These are phyloP conservation scores for Callaeas wilsoni DNA, from an alignment of 2,113 vertebrate genomes.

Conservation along the genomic window DNA sequence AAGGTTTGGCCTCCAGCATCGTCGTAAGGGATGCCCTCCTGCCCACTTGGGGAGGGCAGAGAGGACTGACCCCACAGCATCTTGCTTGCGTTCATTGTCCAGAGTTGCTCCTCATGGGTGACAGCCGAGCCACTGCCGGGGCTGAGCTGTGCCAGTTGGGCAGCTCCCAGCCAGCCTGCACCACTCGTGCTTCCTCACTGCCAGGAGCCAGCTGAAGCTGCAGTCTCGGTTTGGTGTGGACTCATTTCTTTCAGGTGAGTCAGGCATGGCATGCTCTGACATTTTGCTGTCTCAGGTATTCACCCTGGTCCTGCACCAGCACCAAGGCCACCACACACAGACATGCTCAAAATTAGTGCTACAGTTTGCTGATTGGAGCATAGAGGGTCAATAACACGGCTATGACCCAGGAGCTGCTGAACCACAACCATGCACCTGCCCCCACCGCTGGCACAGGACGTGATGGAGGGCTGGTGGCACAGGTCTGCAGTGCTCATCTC, in stretches of 20 bases:
- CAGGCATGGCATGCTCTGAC: not conserved
- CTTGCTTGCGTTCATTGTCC: not conserved
- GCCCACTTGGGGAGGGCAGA: accelerated
- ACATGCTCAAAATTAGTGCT: not conserved
- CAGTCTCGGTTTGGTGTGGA: not conserved
- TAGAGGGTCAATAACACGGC: accelerated
- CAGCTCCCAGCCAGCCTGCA: not conserved
- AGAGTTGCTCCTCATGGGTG: not conserved
- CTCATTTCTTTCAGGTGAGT: not conserved
- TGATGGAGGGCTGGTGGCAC: not conserved
- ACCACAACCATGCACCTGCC: accelerated
- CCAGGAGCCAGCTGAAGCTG: not conserved
- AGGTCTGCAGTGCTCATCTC: accelerated
- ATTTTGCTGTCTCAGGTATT: not conserved
- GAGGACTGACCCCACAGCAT: not conserved
- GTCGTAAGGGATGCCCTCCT: accelerated
- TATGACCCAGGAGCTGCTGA: accelerated
- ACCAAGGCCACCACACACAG: accelerated
- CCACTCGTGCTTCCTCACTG: accelerated
- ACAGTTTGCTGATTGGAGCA: not conserved
- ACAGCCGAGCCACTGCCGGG: not conserved
- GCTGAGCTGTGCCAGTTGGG: not conserved
- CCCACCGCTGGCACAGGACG: accelerated
- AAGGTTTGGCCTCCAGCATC: not conserved
- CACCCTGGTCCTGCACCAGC: not conserved